Conservation (phyloP, 1,140 invertebrate genomes). For the Eueides isabella region DNA sequence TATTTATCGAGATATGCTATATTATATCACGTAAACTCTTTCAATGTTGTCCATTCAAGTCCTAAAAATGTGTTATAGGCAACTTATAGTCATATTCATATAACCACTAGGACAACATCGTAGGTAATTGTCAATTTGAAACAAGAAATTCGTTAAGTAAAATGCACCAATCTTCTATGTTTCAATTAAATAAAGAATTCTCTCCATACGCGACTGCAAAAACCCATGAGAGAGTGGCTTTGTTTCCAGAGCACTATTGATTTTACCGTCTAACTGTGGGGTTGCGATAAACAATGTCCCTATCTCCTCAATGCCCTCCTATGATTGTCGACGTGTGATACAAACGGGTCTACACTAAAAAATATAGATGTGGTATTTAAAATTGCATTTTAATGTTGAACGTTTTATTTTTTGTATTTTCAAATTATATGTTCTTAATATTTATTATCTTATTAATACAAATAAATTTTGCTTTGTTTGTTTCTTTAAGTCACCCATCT, state of each 20-base stretch:
- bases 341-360: constrained; percentile 3
- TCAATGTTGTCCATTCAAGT: no score
- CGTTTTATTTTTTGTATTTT: not conserved
- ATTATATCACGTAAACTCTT: no score
- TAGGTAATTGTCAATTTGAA: no score
- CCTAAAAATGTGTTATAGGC: no score
- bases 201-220: not conserved
- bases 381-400: not conserved
- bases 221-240: constrained; percentile 21
- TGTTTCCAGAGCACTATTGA: constrained; percentile 41
- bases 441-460: no score
- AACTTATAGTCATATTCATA: no score
- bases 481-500: no score
- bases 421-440: not conserved
- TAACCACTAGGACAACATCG: no score
- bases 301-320: constrained; percentile 28
- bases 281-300: constrained; percentile 31
- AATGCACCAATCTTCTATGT: not conserved
- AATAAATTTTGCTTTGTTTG: no score
- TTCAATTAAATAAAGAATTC: constrained; percentile 2
- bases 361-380: constrained; percentile 24
- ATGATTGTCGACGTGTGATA: constrained; percentile 27
- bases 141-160: not conserved
- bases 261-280: constrained; percentile 32
- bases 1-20: no score